A percentile compares a stretch with the other conserved stretches of the same genome.
These are phyloP conservation scores for Lissonota sp. DNA, from an alignment of 2,888 invertebrate species.

Conservation along the genomic window DNA sequence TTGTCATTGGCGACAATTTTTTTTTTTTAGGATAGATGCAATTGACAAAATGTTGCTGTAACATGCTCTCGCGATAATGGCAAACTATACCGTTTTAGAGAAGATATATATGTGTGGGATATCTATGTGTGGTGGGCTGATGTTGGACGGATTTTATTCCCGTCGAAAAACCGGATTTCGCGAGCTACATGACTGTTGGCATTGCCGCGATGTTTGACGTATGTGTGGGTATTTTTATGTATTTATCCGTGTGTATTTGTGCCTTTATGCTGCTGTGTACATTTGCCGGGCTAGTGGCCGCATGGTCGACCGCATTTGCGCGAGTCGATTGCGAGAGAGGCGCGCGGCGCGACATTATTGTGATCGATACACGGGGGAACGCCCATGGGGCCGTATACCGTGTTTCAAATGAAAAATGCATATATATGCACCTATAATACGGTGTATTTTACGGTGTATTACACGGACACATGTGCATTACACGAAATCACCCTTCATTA, in stretches of 20 bases:
- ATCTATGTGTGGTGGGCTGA: slow-evolving; percentile 37
- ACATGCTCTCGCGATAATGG: slow-evolving; percentile 10
- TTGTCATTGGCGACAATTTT: not conserved
- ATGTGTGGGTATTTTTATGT: slow-evolving; percentile 11
- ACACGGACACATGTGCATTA: no score
- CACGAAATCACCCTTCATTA: no score
- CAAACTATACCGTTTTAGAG: slow-evolving; percentile 37
- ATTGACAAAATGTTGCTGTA: not conserved
- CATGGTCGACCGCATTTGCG: slow-evolving; percentile 80
- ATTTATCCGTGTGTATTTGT: not conserved
- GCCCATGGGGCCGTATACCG: slow-evolving; percentile 61
- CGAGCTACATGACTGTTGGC: slow-evolving; percentile 52
- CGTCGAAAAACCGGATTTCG: slow-evolving; percentile 65
- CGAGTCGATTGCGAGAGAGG: slow-evolving; percentile 77
- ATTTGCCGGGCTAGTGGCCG: slow-evolving; percentile 65
- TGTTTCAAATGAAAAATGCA: slow-evolving; percentile 39
- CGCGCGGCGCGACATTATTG: slow-evolving; percentile 75
- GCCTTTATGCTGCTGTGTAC: slow-evolving; percentile 36
- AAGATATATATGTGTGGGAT: slow-evolving; percentile 10
- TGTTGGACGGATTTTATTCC: slow-evolving; percentile 62
- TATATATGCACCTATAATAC: slow-evolving; percentile 6
- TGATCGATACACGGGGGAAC: slow-evolving; percentile 75
- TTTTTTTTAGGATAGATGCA: not conserved
- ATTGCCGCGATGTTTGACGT: slow-evolving; percentile 30
- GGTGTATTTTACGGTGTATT: not conserved